These are phyloP conservation scores for Thripadectes ignobilis DNA, from an alignment of 2,797 vertebrate genomes.

Conservation along the genomic window DNA sequence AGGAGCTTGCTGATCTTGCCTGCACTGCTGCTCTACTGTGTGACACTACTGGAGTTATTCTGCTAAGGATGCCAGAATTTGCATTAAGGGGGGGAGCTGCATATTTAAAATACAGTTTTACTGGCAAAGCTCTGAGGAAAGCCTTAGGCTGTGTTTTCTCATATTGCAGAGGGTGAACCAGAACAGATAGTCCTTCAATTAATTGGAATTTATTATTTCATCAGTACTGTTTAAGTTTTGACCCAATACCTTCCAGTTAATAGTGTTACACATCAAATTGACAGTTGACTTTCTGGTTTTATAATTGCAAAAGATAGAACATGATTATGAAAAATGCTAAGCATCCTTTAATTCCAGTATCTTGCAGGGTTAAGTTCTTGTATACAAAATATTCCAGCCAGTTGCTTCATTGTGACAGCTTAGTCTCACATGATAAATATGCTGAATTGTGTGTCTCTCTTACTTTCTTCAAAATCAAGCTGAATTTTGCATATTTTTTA, in stretches of 20 bases:
- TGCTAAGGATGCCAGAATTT: neutral
- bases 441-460: neutral
- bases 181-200: neutral
- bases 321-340: neutral
- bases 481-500: neutral
- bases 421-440: neutral
- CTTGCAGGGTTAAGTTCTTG: neutral
- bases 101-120: neutral
- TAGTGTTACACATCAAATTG: neutral
- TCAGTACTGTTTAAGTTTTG: neutral
- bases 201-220: neutral
- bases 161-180: neutral
- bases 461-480: neutral
- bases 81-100: neutral
- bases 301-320: neutral
- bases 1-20: neutral
- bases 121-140: neutral
- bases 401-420: neutral
- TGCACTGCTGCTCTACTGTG: neutral
- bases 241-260: neutral
- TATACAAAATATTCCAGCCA: neutral
- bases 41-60: neutral
- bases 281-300: neutral
- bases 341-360: neutral
- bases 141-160: neutral